A percentile compares a stretch with the other conserved stretches of the same genome.
phyloP scores from a whole-genome alignment of 1,140 invertebrate species.

The Trypoxylus dichotomus region DNA sequence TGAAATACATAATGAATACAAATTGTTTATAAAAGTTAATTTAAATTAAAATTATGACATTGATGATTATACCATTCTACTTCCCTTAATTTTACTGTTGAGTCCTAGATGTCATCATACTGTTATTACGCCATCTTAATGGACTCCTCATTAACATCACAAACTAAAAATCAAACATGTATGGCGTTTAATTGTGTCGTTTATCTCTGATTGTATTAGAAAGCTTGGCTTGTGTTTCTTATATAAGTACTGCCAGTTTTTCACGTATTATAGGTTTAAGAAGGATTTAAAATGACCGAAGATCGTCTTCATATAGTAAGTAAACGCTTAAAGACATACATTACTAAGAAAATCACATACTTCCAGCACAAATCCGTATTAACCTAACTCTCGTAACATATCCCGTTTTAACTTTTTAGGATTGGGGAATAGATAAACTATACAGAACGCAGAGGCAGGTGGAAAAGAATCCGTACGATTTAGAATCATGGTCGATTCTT shows the following conservation, averaged over 20 bases:
- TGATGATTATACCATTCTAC: no score
- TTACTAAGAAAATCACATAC: conserved; percentile 11
- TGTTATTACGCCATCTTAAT: no score
- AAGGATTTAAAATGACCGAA: conserved; percentile 43
- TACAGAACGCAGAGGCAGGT: conserved; percentile 78
- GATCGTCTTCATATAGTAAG: conserved; percentile 51
- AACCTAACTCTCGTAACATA: neutral
- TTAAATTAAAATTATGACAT: no score
- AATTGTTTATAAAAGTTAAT: no score
- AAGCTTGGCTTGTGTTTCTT: neutral
- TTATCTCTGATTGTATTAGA: neutral
- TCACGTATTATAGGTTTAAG: neutral
- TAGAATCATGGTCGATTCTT: conserved; percentile 95
- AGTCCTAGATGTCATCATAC: no score
- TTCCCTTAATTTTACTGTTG: no score
- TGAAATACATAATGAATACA: no score
- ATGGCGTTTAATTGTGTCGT: neutral
- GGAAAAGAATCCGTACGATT: conserved; percentile 85
- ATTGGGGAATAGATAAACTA: conserved; percentile 84
- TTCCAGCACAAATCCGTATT: neutral
- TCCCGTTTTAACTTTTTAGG: conserved; percentile 55
- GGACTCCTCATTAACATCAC: no score
- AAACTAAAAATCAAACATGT: no score
- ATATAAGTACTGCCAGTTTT: neutral
- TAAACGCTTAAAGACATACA: conserved; percentile 20